These are phyloP conservation scores for Guaruba guarouba DNA, from an alignment of 2,113 vertebrate genomes.

Conservation along the genomic window DNA sequence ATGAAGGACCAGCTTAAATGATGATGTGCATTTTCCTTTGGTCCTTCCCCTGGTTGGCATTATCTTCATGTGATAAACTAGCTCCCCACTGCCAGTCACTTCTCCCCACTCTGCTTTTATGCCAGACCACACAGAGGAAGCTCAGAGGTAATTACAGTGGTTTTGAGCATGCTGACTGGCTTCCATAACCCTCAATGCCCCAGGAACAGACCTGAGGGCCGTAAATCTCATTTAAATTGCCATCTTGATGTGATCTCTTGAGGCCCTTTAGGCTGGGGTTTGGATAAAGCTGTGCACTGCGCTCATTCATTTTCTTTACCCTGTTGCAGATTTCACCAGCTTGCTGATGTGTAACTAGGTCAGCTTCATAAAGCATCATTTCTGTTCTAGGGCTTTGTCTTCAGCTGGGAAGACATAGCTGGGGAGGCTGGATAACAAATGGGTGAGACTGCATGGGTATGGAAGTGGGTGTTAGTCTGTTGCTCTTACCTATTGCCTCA, in stretches of 20 bases:
- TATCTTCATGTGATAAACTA: neutral
- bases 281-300: neutral
- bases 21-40: neutral
- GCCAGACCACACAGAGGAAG: neutral
- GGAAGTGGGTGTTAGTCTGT: neutral
- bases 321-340: neutral
- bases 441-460: neutral
- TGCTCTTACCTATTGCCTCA: neutral
- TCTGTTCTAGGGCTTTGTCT: neutral
- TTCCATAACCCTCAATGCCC: neutral
- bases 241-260: neutral
- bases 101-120: neutral
- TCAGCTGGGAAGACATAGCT: neutral
- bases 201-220: neutral
- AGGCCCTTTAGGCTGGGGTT: neutral
- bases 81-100: neutral
- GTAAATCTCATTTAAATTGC: slow-evolving; percentile 11
- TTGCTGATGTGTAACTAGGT: slow-evolving; percentile 16
- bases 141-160: neutral
- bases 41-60: neutral
- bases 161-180: neutral
- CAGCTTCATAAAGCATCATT: neutral
- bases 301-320: slow-evolving; percentile 5
- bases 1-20: neutral
- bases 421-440: neutral